Conservation (phyloP, 2,888 invertebrate genomes). For the Spilosoma lubricipeda region DNA sequence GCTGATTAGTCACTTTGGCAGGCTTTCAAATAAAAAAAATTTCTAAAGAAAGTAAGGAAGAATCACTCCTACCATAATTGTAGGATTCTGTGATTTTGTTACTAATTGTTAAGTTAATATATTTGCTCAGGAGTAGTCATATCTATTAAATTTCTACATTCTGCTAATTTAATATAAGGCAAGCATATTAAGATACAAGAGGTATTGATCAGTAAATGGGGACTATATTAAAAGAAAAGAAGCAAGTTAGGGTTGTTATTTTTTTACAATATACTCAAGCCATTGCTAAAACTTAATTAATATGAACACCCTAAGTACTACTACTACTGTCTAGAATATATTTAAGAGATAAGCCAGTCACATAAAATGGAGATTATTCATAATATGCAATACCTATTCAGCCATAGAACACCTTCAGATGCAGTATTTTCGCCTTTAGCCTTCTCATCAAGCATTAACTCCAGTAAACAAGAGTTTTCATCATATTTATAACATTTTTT, state of each 20-base stretch:
- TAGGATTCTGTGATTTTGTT: too few relatives aligned
- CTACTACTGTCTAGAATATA: background rate
- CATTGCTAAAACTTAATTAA: background rate
- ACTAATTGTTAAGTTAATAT: too few relatives aligned
- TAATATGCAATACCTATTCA: constrained; percentile 85
- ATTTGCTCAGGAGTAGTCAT: background rate
- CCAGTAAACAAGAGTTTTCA: constrained; percentile 87
- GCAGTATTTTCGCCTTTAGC: constrained; percentile 81
- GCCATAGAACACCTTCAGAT: constrained; percentile 90
- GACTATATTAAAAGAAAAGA: background rate
- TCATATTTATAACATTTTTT: constrained; percentile 84
- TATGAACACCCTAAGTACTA: background rate
- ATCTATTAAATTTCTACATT: too few relatives aligned
- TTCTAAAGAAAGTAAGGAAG: background rate
- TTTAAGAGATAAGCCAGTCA: background rate
- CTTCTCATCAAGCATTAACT: constrained; percentile 88
- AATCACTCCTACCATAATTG: background rate
- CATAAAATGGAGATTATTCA: background rate
- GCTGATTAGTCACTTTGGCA: too few relatives aligned
- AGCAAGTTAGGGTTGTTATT: background rate
- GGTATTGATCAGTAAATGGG: too few relatives aligned
- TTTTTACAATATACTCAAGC: background rate
- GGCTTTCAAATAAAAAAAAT: background rate
- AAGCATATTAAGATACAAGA: too few relatives aligned
- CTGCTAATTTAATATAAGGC: too few relatives aligned